Evolutionary conservation across 1,140 invertebrate species (phyloP).

Genomic region (Drosophila seguyi): DNA sequence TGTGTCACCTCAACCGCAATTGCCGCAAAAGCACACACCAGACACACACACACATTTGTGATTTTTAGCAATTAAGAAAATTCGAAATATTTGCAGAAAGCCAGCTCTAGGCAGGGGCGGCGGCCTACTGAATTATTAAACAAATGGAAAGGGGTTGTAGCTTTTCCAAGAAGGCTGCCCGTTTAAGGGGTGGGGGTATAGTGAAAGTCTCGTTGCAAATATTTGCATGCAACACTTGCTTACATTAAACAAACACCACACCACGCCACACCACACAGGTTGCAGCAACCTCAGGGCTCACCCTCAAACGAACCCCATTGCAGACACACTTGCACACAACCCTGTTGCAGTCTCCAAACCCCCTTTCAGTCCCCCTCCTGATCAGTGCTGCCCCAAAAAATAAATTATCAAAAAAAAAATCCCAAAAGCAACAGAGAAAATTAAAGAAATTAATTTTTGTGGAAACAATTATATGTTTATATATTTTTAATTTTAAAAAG

Average conservation of each 20-base stretch:
- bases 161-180: not conserved
- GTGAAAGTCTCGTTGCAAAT: slow-evolving; percentile 28
- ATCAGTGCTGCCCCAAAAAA: not conserved
- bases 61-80: slow-evolving; percentile 55
- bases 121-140: slow-evolving; percentile 46
- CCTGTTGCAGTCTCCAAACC: not conserved
- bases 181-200: not conserved
- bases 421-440: not conserved
- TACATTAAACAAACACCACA: slow-evolving; percentile 47
- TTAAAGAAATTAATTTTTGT: no score
- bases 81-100: slow-evolving; percentile 23
- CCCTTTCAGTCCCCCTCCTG: not conserved
- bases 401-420: no score
- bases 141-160: not conserved
- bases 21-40: slow-evolving; percentile 4
- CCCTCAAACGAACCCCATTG: not conserved
- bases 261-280: slow-evolving; percentile 3
- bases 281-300: slow-evolving; percentile 15
- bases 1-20: slow-evolving; percentile 38
- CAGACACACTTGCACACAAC: not conserved
- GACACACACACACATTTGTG: slow-evolving; percentile 4
- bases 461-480: no score
- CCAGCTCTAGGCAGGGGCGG: slow-evolving; percentile 4
- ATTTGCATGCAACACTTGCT: slow-evolving; percentile 56
- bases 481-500: no score